Evolutionary conservation across 2,797 vertebrate genomes (phyloP).

Genomic region (Urophycis tenuis): DNA sequence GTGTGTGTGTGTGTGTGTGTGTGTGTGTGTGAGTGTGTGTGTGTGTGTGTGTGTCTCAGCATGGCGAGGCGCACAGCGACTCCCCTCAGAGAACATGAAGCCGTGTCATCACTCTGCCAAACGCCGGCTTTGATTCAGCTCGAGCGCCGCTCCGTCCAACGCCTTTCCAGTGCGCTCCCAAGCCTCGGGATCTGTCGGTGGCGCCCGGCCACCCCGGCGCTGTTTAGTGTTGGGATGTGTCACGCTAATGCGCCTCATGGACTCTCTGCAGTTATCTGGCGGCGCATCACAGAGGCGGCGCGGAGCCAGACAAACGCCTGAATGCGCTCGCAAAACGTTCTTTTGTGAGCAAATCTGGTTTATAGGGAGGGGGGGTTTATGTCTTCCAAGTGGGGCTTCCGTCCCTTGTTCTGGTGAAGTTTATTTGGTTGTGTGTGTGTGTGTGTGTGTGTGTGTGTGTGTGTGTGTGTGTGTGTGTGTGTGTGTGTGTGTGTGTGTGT

Average conservation of each 20-base stretch:
- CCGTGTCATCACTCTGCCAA: background rate
- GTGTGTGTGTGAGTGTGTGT: too few relatives aligned
- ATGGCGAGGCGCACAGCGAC: background rate
- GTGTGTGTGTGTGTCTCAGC: background rate
- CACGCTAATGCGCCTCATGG: background rate
- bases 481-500: too few relatives aligned
- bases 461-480: too few relatives aligned
- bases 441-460: too few relatives aligned
- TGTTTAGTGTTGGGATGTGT: slow-evolving; percentile 1
- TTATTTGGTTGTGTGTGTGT: background rate
- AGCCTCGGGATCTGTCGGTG: background rate
- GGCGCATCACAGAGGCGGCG: background rate
- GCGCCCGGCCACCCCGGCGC: background rate
- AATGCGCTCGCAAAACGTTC: background rate
- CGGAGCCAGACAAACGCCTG: background rate
- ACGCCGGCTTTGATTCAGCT: background rate
- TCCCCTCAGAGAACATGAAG: background rate
- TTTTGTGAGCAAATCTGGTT: background rate
- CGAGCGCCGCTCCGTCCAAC: background rate
- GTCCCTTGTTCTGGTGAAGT: background rate
- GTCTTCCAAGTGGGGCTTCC: background rate
- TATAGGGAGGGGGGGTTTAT: background rate
- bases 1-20: too few relatives aligned
- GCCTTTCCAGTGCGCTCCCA: background rate
- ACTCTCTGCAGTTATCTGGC: background rate